phyloP scores from a whole-genome alignment of 2,113 vertebrate species.

The Prionailurus bengalensis region DNA sequence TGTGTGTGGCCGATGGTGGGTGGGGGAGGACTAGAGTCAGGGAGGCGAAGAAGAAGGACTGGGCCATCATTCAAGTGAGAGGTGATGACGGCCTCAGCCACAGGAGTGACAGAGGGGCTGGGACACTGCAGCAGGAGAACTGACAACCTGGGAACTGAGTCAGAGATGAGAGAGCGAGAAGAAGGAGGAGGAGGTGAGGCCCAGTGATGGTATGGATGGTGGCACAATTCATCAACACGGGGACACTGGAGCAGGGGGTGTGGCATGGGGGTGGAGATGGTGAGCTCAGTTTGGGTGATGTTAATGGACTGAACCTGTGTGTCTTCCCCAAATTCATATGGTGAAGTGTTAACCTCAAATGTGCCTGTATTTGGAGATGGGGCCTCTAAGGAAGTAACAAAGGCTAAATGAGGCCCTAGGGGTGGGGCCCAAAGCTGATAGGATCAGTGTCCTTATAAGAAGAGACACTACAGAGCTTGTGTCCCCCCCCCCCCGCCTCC shows the following conservation, averaged over 20 bases:
- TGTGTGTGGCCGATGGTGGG: constrained; percentile 27
- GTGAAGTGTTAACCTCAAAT: background rate
- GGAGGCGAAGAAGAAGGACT: background rate
- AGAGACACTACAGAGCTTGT: background rate
- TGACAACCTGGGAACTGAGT: background rate
- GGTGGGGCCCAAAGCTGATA: background rate
- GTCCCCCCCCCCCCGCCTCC: fast-evolving
- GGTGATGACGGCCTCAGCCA: background rate
- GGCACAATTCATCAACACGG: fast-evolving
- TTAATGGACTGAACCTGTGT: background rate
- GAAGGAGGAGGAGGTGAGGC: background rate
- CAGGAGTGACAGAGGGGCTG: background rate
- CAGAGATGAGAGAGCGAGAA: background rate
- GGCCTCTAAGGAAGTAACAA: background rate
- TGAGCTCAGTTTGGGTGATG: background rate
- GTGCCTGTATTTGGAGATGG: background rate
- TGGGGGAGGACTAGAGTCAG: background rate
- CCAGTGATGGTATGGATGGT: fast-evolving
- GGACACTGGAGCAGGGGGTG: fast-evolving
- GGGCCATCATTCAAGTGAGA: background rate
- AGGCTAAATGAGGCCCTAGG: background rate
- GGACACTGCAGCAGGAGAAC: background rate
- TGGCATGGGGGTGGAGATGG: background rate
- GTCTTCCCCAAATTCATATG: background rate
- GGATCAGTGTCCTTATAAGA: background rate